A percentile compares a stretch with the other conserved stretches of the same genome.
These are phyloP conservation scores for Drosophila bipectinata DNA, from an alignment of 1,140 invertebrate genomes.

Conservation along the genomic window DNA sequence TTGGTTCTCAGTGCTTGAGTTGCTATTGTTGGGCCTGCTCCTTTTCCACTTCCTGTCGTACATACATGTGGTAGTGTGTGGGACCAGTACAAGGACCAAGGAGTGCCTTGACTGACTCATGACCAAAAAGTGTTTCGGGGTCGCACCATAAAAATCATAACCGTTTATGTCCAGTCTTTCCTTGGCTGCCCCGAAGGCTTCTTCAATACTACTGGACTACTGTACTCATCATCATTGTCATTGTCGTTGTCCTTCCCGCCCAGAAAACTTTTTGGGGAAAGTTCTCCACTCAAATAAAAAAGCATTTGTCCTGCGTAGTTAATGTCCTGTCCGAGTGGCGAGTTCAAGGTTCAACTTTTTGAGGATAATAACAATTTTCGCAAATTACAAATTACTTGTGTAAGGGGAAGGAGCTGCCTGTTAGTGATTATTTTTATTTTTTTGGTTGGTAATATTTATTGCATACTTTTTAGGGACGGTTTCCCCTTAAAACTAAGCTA, in stretches of 20 bases:
- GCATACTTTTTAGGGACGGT: not conserved
- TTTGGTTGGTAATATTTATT: not conserved
- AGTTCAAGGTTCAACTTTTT: conserved; percentile 44
- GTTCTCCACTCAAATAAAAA: conserved; percentile 64
- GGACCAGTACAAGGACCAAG: not conserved
- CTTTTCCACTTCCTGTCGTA: conserved; percentile 51
- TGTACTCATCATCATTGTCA: conserved; percentile 35
- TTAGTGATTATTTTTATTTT: not conserved
- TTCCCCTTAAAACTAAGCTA: not conserved
- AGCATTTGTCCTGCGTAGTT: conserved; percentile 39
- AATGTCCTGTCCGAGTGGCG: conserved; percentile 27
- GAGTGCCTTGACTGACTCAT: conserved; percentile 49
- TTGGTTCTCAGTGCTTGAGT: conserved; percentile 21
- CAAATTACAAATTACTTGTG: conserved; percentile 75
- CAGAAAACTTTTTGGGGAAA: conserved; percentile 30
- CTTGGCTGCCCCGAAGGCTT: conserved; percentile 2
- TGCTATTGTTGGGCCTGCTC: conserved; percentile 34
- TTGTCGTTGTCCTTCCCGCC: conserved; percentile 6
- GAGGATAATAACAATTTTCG: conserved; percentile 77
- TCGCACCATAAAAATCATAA: conserved; percentile 78
- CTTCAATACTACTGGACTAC: not conserved
- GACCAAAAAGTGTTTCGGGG: conserved; percentile 60
- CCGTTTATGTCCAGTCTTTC: conserved; percentile 57
- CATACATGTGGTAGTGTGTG: conserved; percentile 20
- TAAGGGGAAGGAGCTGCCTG: not conserved